These are phyloP conservation scores for Venusia cambrica DNA, from an alignment of 2,888 invertebrate species.

Conservation along the genomic window DNA sequence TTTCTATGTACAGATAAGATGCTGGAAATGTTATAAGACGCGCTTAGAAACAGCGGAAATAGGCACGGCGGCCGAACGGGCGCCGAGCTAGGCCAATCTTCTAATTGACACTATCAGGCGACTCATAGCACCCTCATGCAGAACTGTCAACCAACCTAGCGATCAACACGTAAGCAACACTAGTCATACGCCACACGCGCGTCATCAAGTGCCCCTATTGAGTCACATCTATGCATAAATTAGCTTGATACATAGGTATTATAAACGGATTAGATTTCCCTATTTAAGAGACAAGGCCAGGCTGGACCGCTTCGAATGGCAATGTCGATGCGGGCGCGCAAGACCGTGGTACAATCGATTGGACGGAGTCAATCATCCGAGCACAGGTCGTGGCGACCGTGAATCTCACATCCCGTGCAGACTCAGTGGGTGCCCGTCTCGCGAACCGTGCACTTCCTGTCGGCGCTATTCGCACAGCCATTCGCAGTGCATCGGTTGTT, in stretches of 20 bases:
- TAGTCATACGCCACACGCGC: slow-evolving; percentile 24
- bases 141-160: slow-evolving; percentile 27
- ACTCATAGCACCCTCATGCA: slow-evolving; percentile 44
- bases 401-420: slow-evolving; percentile 61
- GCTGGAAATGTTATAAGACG: slow-evolving; percentile 1
- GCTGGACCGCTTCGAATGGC: slow-evolving; percentile 45
- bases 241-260: slow-evolving; percentile 15
- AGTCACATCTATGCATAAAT: slow-evolving; percentile 21
- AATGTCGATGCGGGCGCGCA: slow-evolving; percentile 50
- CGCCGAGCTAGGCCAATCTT: slow-evolving; percentile 49
- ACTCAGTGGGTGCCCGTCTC: slow-evolving; percentile 59
- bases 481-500: slow-evolving; percentile 23
- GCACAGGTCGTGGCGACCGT: slow-evolving; percentile 73
- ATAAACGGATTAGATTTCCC: slow-evolving; percentile 41
- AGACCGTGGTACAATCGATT: slow-evolving; percentile 66
- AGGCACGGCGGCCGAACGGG: slow-evolving; percentile 27
- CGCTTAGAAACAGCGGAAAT: slow-evolving; percentile 40
- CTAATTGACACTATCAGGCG: slow-evolving; percentile 53
- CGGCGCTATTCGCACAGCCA: slow-evolving; percentile 26
- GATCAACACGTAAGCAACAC: slow-evolving; percentile 1
- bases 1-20: not conserved
- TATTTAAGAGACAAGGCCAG: slow-evolving; percentile 51
- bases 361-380: slow-evolving; percentile 73
- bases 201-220: slow-evolving; percentile 17
- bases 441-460: slow-evolving; percentile 67